A percentile compares a stretch with the other conserved stretches of the same genome.
Conservation (phyloP, 2,888 invertebrate species). For the Heterodera filipjevi region DNA sequence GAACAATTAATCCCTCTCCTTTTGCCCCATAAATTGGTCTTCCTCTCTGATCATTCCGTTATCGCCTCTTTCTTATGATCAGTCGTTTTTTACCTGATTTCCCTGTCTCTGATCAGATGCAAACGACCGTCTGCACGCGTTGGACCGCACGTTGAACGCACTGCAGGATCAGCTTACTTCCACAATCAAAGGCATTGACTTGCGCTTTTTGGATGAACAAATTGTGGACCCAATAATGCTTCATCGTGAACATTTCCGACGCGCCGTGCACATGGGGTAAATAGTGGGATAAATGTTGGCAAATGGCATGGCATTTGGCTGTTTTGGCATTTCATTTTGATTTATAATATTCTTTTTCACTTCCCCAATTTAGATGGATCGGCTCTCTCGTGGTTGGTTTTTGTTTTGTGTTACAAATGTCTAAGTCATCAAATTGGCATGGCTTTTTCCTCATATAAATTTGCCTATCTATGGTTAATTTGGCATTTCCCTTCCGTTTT, state of each 20-base stretch:
- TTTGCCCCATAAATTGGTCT: too few species aligned
- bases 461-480: too few species aligned
- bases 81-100: not conserved
- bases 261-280: slow-evolving; percentile 52
- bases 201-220: slow-evolving; percentile 51
- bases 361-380: slow-evolving; percentile 13
- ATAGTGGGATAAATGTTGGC: not conserved
- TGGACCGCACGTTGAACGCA: slow-evolving; percentile 52
- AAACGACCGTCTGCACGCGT: slow-evolving; percentile 47
- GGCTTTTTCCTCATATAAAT: too few species aligned
- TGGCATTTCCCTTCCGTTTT: too few species aligned
- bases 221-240: slow-evolving; percentile 49
- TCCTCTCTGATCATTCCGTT: not conserved
- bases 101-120: slow-evolving; percentile 43
- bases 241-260: slow-evolving; percentile 46
- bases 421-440: not conserved
- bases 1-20: too few species aligned
- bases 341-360: not conserved
- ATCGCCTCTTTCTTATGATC: not conserved
- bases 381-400: slow-evolving; percentile 13
- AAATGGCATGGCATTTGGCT: too few species aligned
- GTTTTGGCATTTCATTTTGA: not conserved
- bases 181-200: slow-evolving; percentile 55
- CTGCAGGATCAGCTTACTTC: slow-evolving; percentile 57
- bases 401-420: not conserved